Percentiles rank a stretch among this genome's conserved stretches.
These are phyloP conservation scores for Anarhynchus alexandrinus DNA, from an alignment of 2,113 vertebrate genomes.

Conservation along the genomic window DNA sequence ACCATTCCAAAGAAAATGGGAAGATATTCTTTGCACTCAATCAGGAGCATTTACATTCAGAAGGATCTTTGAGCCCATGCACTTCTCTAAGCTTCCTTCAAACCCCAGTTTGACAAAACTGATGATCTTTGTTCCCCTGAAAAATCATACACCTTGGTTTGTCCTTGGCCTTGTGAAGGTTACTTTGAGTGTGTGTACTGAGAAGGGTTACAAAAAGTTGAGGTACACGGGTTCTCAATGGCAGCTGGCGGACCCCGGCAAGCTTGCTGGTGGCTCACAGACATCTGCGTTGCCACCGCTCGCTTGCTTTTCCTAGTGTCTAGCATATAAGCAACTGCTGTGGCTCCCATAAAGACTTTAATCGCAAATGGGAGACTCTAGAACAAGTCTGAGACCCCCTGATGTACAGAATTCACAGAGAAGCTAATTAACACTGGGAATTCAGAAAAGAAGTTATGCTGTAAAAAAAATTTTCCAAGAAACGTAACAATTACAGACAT, in stretches of 20 bases:
- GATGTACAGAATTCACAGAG: slow-evolving; percentile 23
- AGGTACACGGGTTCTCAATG: neutral
- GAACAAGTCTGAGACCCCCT: neutral
- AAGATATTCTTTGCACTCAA: slow-evolving; percentile 36
- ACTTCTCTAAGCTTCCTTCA: slow-evolving; percentile 55
- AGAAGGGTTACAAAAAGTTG: neutral
- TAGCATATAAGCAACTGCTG: neutral
- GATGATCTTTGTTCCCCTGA: slow-evolving; percentile 52
- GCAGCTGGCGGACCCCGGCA: neutral
- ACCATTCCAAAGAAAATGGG: slow-evolving; percentile 43
- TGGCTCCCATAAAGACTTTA: neutral
- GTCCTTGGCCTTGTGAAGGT: slow-evolving; percentile 28
- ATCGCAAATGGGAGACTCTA: neutral
- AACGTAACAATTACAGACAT: slow-evolving; percentile 14
- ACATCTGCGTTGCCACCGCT: neutral
- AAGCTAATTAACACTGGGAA: slow-evolving; percentile 64
- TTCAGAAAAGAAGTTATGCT: slow-evolving; percentile 5
- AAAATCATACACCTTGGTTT: slow-evolving; percentile 63
- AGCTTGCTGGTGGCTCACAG: neutral
- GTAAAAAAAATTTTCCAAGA: neutral
- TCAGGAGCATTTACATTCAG: slow-evolving; percentile 63
- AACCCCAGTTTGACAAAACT: slow-evolving; percentile 12
- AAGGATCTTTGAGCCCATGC: slow-evolving; percentile 54
- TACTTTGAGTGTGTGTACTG: neutral
- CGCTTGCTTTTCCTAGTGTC: neutral